Conservation (phyloP, 2,797 vertebrate genomes). For the Enteromius thamalakanensis region DNA sequence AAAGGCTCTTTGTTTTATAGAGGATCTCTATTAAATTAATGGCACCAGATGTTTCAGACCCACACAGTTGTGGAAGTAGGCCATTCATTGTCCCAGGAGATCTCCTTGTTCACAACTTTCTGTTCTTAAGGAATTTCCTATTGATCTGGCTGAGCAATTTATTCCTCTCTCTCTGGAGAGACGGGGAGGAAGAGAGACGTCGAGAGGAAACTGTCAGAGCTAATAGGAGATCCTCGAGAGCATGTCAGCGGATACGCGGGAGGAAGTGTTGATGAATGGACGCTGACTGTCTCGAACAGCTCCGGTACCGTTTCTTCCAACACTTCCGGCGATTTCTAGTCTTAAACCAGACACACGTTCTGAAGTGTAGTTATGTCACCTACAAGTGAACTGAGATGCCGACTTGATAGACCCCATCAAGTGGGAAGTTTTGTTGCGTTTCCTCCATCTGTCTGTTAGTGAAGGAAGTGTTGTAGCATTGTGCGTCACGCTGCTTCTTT, state of each 20-base stretch:
- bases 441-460: conserved; percentile 63
- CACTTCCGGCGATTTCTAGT: conserved; percentile 13
- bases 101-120: conserved; percentile 46
- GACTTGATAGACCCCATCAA: conserved; percentile 31
- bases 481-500: conserved; percentile 49
- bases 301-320: conserved; percentile 10
- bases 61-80: conserved; percentile 49
- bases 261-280: conserved; percentile 55
- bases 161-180: conserved; percentile 39
- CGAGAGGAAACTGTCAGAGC: conserved; percentile 41
- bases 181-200: conserved; percentile 44
- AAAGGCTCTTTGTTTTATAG: conserved; percentile 47
- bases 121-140: conserved; percentile 60
- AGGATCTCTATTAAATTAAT: conserved; percentile 41
- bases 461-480: conserved; percentile 36
- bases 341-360: conserved; percentile 13
- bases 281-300: conserved; percentile 34
- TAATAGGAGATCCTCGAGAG: conserved; percentile 36
- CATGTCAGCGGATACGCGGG: conserved; percentile 34
- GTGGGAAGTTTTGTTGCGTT: conserved; percentile 5
- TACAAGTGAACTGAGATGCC: conserved; percentile 2
- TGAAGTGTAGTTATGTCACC: neutral
- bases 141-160: conserved; percentile 54
- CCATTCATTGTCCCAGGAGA: conserved; percentile 47
- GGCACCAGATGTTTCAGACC: conserved; percentile 51